Base-by-base conservation (phyloP, 92 coral and sea anemone species). In the Actinernus sp. region DNA sequence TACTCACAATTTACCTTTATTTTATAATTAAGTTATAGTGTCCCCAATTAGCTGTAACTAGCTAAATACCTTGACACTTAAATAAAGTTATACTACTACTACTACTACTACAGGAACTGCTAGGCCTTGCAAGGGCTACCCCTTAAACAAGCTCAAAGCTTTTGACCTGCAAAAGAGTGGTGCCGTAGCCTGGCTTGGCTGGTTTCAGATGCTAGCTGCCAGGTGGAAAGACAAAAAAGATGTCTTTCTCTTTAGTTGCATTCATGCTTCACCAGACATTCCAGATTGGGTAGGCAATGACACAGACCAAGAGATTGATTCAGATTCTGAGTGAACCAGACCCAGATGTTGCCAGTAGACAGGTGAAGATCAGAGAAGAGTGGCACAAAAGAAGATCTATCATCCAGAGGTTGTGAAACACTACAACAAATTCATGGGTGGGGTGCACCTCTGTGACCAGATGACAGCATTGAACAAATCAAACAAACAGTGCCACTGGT, bases 381-480 rank as follows among this genome's bases (percentile, higher is more conserved):
- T 25, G 70, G 70, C 12, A 63, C 32, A 37, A 63, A 39, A 21
- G 21, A 26, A 44, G 33, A 37, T 16, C 39, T 67, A 20, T 64
- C 58, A 26, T 16, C 58, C 75, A 34, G 45, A 58, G 59, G 46
- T 68, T 55, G 78, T 78, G 18, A 25, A 60, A 48, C 61, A 68
- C 33, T 78, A 57, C 69, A 78, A 78, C 51, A 43, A 51, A 21
- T 64, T 43, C 55, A 71, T 79, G 86, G 74, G 86, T 36, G 86
- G 74, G 9, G 86, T 69, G 10, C 66, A 79, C 31, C 36, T 79
- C 12, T 49, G 53, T 25, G 65, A 70, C 31, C 90, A 83, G 56
- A 84, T 69, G 85, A 69, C 85, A 7, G 29, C 62, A 23, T 49
- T 51, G 0, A 69, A 61, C 61, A 61, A 68, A 58, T 52, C 66